phyloP scores from a whole-genome alignment of 1,140 invertebrate species.

The Drosophila repletoides region DNA sequence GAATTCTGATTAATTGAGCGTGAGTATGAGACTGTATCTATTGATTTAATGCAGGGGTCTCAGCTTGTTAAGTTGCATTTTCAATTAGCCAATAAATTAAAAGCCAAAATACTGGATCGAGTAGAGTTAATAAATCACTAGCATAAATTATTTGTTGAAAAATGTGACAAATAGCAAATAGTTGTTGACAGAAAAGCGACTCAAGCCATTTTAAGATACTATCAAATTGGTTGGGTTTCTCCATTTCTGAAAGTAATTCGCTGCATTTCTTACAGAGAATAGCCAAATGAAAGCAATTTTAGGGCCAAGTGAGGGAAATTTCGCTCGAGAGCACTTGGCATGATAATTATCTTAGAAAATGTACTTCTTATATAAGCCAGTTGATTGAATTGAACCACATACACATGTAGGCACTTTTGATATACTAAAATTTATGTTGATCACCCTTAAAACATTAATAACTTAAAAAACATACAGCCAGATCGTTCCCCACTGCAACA shows the following conservation, averaged over 20 bases:
- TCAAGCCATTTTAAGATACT: not conserved
- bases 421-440: too few species aligned
- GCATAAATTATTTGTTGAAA: slow-evolving; percentile 32
- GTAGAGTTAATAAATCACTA: slow-evolving; percentile 48
- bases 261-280: slow-evolving; percentile 7
- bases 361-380: slow-evolving; percentile 49
- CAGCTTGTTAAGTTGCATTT: slow-evolving; percentile 13
- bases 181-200: not conserved
- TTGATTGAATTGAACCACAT: not conserved
- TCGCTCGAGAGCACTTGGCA: slow-evolving; percentile 20
- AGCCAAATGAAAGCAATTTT: slow-evolving; percentile 13
- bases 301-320: slow-evolving; percentile 15
- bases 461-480: slow-evolving; percentile 2
- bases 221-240: not conserved
- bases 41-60: slow-evolving; percentile 1
- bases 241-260: too few species aligned
- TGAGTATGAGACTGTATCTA: slow-evolving; percentile 42
- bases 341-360: slow-evolving; percentile 10
- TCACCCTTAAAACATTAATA: too few species aligned
- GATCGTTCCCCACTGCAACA: slow-evolving; percentile 41
- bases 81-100: slow-evolving; percentile 62
- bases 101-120: slow-evolving; percentile 11
- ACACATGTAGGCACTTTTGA: too few species aligned
- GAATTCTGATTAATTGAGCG: slow-evolving; percentile 68
- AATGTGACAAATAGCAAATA: slow-evolving; percentile 50